These are phyloP conservation scores for Heliconius cydno DNA, from an alignment of 2,888 invertebrate species.

Conservation along the genomic window DNA sequence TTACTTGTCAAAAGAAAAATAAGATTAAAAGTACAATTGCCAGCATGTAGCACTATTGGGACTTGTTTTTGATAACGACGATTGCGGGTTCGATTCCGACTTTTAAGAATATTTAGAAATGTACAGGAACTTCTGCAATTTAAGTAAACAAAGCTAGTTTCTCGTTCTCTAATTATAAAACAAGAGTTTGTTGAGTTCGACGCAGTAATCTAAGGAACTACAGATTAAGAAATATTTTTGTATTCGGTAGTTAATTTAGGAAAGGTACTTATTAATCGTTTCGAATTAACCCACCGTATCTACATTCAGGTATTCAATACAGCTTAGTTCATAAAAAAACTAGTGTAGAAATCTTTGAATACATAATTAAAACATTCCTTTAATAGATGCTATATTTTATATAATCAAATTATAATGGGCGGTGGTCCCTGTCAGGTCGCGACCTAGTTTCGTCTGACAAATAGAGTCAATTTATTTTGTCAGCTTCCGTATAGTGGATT, in stretches of 20 bases:
- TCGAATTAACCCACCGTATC: no score
- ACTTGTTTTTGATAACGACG: background rate
- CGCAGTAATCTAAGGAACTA: no score
- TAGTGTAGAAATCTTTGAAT: background rate
- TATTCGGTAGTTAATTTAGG: no score
- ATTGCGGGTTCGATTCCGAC: background rate
- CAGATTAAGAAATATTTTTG: no score
- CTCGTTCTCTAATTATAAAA: background rate
- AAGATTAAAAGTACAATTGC: background rate
- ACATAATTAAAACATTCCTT: background rate
- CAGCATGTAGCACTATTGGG: background rate
- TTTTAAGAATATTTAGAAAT: background rate
- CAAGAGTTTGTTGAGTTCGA: no score
- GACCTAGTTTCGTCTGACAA: slow-evolving; percentile 29
- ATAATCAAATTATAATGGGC: slow-evolving; percentile 23
- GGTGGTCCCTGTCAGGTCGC: slow-evolving; percentile 12
- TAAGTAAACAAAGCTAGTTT: background rate
- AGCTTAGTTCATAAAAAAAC: no score
- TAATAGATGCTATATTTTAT: slow-evolving; percentile 2
- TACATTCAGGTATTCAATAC: no score
- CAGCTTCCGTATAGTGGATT: slow-evolving; percentile 19
- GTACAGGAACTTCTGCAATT: background rate
- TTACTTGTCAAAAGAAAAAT: background rate
- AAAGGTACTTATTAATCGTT: no score
- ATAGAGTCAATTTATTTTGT: slow-evolving; percentile 30